These are phyloP conservation scores for Prenolepis imparis DNA, from an alignment of 2,888 invertebrate genomes.

Conservation along the genomic window DNA sequence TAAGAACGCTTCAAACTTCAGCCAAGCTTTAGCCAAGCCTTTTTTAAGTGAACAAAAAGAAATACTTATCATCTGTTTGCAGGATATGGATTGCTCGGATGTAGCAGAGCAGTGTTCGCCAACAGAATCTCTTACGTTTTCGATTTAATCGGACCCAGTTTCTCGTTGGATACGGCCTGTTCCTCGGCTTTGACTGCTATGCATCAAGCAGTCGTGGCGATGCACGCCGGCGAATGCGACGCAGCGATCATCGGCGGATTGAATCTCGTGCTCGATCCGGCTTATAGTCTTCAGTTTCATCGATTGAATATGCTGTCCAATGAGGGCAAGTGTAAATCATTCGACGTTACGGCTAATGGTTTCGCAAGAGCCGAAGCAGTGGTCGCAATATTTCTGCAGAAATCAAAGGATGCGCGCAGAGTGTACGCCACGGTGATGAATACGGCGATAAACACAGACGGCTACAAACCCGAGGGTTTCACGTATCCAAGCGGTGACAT, in stretches of 20 bases:
- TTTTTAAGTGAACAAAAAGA: too few relatives aligned
- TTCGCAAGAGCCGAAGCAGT: conserved; percentile 97
- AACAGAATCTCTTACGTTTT: conserved; percentile 98
- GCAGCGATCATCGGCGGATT: conserved; percentile 98
- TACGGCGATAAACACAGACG: conserved; percentile 97
- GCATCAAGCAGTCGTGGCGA: conserved; percentile 93
- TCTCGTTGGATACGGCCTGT: conserved; percentile 98
- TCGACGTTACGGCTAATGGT: conserved; percentile 96
- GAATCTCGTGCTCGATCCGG: conserved; percentile 96
- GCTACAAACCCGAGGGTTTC: conserved; percentile 95
- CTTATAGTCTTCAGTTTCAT: conserved; percentile 96
- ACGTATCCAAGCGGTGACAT: conserved; percentile 94
- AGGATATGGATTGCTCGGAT: conserved; percentile 97
- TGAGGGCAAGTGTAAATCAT: conserved; percentile 96
- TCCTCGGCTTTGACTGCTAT: conserved; percentile 97
- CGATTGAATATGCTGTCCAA: conserved; percentile 97
- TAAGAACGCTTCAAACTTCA: too few relatives aligned
- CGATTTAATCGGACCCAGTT: conserved; percentile 98
- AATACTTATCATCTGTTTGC: conserved; percentile 39
- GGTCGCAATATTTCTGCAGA: conserved; percentile 94
- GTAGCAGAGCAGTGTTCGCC: conserved; percentile 98
- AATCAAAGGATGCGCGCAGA: conserved; percentile 91
- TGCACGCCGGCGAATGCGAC: conserved; percentile 96
- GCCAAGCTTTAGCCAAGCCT: too few relatives aligned
- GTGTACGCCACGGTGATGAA: conserved; percentile 95